Percentiles rank a stretch among this genome's conserved stretches.
These are phyloP conservation scores for Ptiloglossa arizonensis DNA, from an alignment of 1,140 invertebrate species.

Conservation along the genomic window DNA sequence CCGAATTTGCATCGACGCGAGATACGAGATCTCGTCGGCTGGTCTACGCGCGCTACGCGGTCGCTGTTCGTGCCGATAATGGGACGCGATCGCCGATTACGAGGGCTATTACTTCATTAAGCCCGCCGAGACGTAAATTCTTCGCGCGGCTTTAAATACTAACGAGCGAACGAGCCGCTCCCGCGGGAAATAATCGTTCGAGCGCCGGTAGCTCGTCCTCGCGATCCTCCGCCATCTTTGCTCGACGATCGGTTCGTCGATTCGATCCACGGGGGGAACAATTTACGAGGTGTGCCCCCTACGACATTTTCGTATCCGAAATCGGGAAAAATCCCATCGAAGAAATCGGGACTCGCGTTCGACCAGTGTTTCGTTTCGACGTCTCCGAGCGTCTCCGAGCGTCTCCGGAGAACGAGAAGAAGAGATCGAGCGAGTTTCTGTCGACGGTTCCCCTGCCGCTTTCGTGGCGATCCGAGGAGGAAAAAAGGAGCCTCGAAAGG, in stretches of 20 bases:
- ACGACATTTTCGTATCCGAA: no score
- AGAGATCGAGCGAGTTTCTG: constrained; percentile 13
- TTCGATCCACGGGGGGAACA: no score
- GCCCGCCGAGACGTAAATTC: constrained; percentile 43
- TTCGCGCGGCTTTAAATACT: constrained; percentile 23
- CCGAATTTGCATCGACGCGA: constrained; percentile 65
- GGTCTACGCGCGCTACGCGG: constrained; percentile 43
- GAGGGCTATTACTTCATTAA: constrained; percentile 61
- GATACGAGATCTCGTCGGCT: constrained; percentile 63
- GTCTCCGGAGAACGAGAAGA: background rate
- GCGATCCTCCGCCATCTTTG: background rate
- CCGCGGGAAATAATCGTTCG: constrained; percentile 10
- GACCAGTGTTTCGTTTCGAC: background rate
- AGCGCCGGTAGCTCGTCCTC: background rate
- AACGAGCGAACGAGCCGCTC: constrained; percentile 25
- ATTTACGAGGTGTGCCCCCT: no score
- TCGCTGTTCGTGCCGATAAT: constrained; percentile 50
- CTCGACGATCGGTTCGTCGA: background rate
- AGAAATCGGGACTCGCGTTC: no score
- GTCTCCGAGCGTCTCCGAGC: background rate
- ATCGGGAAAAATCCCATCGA: no score
- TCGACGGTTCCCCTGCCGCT: background rate
- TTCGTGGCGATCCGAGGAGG: constrained; percentile 10
- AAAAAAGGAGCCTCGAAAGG: constrained; percentile 3
- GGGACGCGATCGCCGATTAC: constrained; percentile 53